Evolutionary conservation across 2,888 invertebrate species (phyloP).

Genomic region (Diarsia mendica): DNA sequence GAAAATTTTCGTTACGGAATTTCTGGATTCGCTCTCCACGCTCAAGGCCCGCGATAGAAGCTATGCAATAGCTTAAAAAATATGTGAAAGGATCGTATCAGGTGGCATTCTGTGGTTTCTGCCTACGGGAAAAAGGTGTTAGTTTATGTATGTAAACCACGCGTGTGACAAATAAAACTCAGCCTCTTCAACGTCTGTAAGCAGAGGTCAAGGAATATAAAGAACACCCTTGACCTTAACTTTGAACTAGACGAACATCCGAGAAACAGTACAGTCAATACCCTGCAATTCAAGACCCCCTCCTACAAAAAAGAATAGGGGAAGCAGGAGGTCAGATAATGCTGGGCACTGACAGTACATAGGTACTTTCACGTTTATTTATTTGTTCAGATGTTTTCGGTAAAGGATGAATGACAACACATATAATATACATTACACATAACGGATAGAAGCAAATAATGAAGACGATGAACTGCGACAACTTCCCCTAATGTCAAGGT

Average conservation of each 20-base stretch:
- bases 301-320: no score
- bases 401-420: conserved; percentile 16
- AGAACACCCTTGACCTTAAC: conserved; percentile 25
- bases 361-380: conserved; percentile 21
- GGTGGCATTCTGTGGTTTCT: no score
- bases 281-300: no score
- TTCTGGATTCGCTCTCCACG: no score
- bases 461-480: conserved; percentile 7
- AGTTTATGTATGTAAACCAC: not conserved
- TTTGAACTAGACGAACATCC: conserved; percentile 18
- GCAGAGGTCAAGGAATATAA: conserved; percentile 8
- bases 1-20: no score
- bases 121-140: no score
- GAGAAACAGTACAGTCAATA: not conserved
- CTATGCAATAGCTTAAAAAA: no score
- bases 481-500: conserved; percentile 18
- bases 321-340: no score
- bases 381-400: conserved; percentile 22
- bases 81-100: no score
- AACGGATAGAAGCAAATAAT: conserved; percentile 6
- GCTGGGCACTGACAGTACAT: no score
- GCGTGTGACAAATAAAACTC: not conserved
- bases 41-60: no score
- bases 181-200: not conserved
- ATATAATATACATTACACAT: not conserved